phyloP scores from a whole-genome alignment of 2,888 invertebrate species.

The Notodonta ziczac region DNA sequence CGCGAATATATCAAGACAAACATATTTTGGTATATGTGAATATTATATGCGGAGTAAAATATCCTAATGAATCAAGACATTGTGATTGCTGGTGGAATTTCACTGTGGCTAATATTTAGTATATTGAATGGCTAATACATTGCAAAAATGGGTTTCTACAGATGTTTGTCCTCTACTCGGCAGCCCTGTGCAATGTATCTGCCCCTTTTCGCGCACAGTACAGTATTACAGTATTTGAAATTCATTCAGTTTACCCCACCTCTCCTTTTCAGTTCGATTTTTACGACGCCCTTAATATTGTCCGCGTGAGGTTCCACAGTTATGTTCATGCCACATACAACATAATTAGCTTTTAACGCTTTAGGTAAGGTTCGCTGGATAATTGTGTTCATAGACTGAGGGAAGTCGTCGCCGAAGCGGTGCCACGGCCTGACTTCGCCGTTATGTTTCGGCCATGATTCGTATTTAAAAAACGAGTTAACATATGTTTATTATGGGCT shows the following conservation, averaged over 20 bases:
- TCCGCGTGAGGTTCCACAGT: constrained; percentile 68
- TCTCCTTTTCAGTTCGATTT: constrained; percentile 26
- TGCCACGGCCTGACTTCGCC: constrained; percentile 31
- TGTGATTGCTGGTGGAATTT: constrained; percentile 71
- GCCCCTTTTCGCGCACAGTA: constrained; percentile 15
- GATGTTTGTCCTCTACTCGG: too few relatives aligned
- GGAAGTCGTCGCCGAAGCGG: constrained; percentile 43
- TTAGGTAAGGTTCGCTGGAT: constrained; percentile 82
- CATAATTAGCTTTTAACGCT: constrained; percentile 82
- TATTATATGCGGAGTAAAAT: constrained; percentile 73
- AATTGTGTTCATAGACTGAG: constrained; percentile 84
- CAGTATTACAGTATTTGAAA: constrained; percentile 36
- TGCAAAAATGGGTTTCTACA: too few relatives aligned
- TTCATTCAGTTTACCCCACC: constrained; percentile 22
- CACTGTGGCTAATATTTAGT: constrained; percentile 58
- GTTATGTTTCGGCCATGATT: constrained; percentile 40
- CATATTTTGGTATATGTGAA: constrained; percentile 84
- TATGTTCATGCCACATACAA: constrained; percentile 80
- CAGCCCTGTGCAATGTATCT: too few relatives aligned
- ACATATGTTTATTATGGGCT: constrained; percentile 23
- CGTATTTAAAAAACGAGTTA: constrained; percentile 29
- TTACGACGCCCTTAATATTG: constrained; percentile 49
- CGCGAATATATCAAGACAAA: constrained; percentile 83
- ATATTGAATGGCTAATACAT: constrained; percentile 16
- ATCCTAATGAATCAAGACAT: constrained; percentile 67